Evolutionary conservation across 2,113 vertebrate genomes (phyloP).

Genomic region (Gracilinanus agilis): DNA sequence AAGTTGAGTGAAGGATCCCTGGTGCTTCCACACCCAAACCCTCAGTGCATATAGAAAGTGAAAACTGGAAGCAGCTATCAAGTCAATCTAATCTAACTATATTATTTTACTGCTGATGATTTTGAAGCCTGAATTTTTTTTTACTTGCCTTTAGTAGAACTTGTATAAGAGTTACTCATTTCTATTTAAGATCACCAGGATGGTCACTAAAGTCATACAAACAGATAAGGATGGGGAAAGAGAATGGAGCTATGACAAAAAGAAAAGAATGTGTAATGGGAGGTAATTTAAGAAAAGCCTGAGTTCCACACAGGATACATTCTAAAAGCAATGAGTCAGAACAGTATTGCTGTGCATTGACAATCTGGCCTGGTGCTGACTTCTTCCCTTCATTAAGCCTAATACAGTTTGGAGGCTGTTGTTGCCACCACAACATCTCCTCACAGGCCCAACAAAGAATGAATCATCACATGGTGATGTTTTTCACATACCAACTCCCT

Average conservation of each 20-base stretch:
- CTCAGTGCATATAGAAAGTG: neutral
- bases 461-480: constrained; percentile 42
- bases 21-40: too few species aligned
- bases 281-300: constrained; percentile 3
- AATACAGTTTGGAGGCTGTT: neutral
- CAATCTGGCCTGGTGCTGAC: neutral
- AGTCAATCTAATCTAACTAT: neutral
- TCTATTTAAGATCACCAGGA: neutral
- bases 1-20: too few species aligned
- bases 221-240: neutral
- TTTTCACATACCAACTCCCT: constrained; percentile 22
- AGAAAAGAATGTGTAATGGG: neutral
- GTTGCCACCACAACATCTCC: neutral
- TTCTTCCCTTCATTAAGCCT: neutral
- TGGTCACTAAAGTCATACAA: constrained; percentile 6
- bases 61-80: neutral
- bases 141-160: neutral
- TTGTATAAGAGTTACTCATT: neutral
- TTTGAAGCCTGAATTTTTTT: neutral
- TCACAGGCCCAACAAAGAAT: constrained; percentile 31
- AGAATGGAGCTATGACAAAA: neutral
- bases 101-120: neutral
- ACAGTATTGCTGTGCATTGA: neutral
- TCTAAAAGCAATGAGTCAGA: neutral
- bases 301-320: neutral